These are phyloP conservation scores for Cebidichthys violaceus DNA, from an alignment of 2,113 vertebrate genomes.

Conservation along the genomic window DNA sequence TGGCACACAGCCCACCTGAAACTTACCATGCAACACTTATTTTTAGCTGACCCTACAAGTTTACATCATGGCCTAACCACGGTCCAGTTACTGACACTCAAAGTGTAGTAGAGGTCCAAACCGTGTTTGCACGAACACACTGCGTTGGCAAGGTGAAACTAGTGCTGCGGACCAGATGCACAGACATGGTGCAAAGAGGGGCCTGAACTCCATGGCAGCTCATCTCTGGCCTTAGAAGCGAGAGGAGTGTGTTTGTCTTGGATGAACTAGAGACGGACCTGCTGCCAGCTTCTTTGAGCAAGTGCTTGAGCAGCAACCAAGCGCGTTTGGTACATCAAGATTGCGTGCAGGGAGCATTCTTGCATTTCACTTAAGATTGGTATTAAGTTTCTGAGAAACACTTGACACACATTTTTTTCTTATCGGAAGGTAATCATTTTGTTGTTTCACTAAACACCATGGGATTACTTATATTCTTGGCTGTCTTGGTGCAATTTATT, in stretches of 20 bases:
- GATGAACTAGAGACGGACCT: conserved; percentile 69
- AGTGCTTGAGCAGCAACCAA: conserved; percentile 58
- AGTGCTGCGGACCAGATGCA: conserved; percentile 70
- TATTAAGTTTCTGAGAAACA: conserved; percentile 65
- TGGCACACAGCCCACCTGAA: conserved; percentile 54
- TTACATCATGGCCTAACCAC: conserved; percentile 51
- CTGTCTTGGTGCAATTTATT: conserved; percentile 44
- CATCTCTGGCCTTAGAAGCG: conserved; percentile 66
- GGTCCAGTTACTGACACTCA: conserved; percentile 59
- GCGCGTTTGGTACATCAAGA: conserved; percentile 58
- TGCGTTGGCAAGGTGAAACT: conserved; percentile 36
- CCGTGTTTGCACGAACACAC: conserved; percentile 51
- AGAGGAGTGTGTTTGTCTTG: conserved; percentile 79
- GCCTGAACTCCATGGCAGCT: conserved; percentile 61
- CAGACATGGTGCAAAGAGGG: conserved; percentile 51
- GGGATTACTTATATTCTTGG: conserved; percentile 54
- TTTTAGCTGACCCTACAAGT: conserved; percentile 69
- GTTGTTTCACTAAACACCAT: conserved; percentile 56
- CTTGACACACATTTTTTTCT: conserved; percentile 61
- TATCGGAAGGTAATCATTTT: conserved; percentile 65
- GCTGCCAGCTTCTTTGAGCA: conserved; percentile 73
- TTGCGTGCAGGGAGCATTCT: conserved; percentile 58
- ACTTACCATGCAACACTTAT: conserved; percentile 59
- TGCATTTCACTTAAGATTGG: conserved; percentile 68
- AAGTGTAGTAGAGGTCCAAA: conserved; percentile 33